Percentiles rank a stretch among this genome's conserved stretches.
Conservation (phyloP, 2,797 vertebrate genomes). For the Sebastolobus alascanus region DNA sequence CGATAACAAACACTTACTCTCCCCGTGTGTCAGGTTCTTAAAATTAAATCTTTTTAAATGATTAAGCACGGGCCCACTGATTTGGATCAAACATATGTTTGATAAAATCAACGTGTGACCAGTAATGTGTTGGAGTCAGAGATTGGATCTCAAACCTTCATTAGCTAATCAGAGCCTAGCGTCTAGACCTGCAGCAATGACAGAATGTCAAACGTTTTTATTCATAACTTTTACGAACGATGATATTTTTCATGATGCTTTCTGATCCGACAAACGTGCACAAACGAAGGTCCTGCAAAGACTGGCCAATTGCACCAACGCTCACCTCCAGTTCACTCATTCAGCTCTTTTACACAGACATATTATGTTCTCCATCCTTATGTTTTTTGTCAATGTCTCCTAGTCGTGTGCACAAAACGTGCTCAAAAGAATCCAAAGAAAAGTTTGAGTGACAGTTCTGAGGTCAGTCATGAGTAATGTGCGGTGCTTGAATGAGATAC, state of each 20-base stretch:
- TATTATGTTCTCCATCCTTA: slow-evolving; percentile 1
- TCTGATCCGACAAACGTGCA: not conserved
- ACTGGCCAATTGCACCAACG: not conserved
- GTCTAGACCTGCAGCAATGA: not conserved
- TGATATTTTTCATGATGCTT: not conserved
- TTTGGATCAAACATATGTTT: not conserved
- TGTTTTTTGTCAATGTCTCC: slow-evolving; percentile 4
- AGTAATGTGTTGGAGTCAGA: not conserved
- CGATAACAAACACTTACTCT: no score
- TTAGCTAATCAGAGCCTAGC: not conserved
- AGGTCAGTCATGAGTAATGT: slow-evolving; percentile 16
- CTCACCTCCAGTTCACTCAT: not conserved
- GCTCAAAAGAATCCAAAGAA: not conserved
- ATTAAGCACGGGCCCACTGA: not conserved
- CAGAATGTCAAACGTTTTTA: not conserved
- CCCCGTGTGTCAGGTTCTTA: not conserved
- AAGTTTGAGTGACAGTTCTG: slow-evolving; percentile 13
- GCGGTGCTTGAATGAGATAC: not conserved
- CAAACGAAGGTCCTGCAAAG: not conserved
- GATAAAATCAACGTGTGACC: not conserved
- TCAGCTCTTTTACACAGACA: not conserved
- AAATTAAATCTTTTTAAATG: not conserved
- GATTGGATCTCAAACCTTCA: not conserved
- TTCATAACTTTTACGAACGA: not conserved
- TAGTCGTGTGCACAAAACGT: not conserved